These are phyloP conservation scores for Nyctibius bracteatus DNA, from an alignment of 2,113 vertebrate species.

Conservation along the genomic window DNA sequence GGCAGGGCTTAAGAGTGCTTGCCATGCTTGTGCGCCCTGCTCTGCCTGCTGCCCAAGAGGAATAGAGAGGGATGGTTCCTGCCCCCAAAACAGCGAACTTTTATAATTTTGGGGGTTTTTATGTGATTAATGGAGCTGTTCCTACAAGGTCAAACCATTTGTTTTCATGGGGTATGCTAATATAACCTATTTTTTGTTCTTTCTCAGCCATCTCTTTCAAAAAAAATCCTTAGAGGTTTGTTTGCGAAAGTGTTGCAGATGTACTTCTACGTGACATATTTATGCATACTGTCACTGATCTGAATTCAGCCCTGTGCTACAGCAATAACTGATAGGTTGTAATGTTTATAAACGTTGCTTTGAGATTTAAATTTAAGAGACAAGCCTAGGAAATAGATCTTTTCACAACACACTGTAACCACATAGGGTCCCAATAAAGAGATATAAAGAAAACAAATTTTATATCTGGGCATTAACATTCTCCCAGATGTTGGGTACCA, in stretches of 20 bases:
- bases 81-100: not conserved
- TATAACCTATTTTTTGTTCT: not conserved
- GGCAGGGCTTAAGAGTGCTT: not conserved
- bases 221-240: not conserved
- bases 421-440: not conserved
- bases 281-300: not conserved
- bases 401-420: not conserved
- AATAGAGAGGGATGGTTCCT: not conserved
- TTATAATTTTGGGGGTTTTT: not conserved
- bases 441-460: constrained; percentile 33
- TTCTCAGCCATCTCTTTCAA: not conserved
- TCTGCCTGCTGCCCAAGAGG: not conserved
- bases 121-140: not conserved
- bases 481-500: constrained; percentile 36
- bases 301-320: not conserved
- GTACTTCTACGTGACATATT: not conserved
- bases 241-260: not conserved
- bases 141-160: constrained; percentile 3
- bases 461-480: constrained; percentile 5
- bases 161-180: not conserved
- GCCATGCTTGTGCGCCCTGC: accelerated
- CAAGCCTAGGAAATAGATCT: constrained; percentile 32
- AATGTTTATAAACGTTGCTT: constrained; percentile 8
- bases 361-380: constrained; percentile 37
- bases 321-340: not conserved